Percentiles rank a stretch among this genome's conserved stretches.
Evolutionary conservation across 53 echinoderm and acorn worm species (phyloP).

Genomic region (Temnopleurus reevesii): DNA sequence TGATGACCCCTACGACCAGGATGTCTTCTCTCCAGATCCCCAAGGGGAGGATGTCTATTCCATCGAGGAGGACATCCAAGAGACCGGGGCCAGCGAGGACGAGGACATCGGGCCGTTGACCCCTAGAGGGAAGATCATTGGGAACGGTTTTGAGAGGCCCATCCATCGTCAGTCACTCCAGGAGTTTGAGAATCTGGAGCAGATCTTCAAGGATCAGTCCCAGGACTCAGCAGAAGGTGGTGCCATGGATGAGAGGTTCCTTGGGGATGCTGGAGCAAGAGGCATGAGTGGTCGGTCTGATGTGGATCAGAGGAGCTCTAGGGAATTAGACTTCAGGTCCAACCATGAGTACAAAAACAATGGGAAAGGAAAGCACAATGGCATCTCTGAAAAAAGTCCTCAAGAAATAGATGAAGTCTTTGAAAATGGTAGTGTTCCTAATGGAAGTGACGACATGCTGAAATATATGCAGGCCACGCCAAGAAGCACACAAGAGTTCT

Average conservation of each 20-base stretch:
- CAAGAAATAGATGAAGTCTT: background rate
- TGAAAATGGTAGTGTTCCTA: background rate
- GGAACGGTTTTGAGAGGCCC: slow-evolving; percentile 40
- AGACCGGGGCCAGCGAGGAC: background rate
- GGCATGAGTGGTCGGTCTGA: background rate
- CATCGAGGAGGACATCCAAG: background rate
- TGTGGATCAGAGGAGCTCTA: background rate
- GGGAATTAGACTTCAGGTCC: background rate
- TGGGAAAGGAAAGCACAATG: background rate
- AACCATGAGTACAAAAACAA: background rate
- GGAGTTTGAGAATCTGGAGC: slow-evolving; percentile 48
- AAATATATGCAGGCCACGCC: slow-evolving; percentile 87
- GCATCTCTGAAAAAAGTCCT: background rate
- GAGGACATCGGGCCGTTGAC: slow-evolving; percentile 15
- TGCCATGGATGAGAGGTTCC: background rate
- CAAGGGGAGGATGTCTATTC: background rate
- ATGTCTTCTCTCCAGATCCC: slow-evolving; percentile 19
- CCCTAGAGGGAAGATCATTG: slow-evolving; percentile 42
- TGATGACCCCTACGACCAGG: background rate
- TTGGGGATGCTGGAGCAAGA: background rate
- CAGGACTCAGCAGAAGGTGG: slow-evolving; percentile 3
- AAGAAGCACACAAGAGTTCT: slow-evolving; percentile 12
- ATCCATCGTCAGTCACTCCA: slow-evolving; percentile 48
- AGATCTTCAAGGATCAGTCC: slow-evolving; percentile 32
- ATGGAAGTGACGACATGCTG: slow-evolving; percentile 58